Base-by-base conservation (phyloP, 2,797 vertebrate genomes). In the Melanogrammus aeglefinus region DNA sequence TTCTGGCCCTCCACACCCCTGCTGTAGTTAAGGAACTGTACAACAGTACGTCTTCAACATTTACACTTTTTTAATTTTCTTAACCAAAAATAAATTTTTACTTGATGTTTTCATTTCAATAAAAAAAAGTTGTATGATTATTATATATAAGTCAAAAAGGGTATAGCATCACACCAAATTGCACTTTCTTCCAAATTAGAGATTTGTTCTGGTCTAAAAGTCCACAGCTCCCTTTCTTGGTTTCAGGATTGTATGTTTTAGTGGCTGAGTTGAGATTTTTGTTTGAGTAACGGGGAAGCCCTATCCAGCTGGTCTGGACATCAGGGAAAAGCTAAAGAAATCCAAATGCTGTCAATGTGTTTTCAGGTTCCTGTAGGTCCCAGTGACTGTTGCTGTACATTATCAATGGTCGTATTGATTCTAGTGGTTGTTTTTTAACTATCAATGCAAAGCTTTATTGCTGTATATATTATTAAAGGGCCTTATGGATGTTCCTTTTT, bases 291-390 rank as follows among this genome's bases (percentile, higher is more conserved):
- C 35, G 29, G 29, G 77, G 79, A 63, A 33, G 69, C 63, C 0
- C 74, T 44, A 81, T 83, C 76, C 85, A 83, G 89, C 82, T 21
- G 79, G 83, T 85, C 70, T 84, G 84, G 63, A 84, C 81, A 81
- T 41, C 71, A 8, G 57, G 21, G 63, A 27, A n/a, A 6, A 12
- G 63, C n/a, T 69, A 69, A 69, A 80, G 77, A 81, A 88, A 90
- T 90, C 87, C 73, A 85, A 81, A 88, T 91, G 90, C 89, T 92
- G 88, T 85, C 29, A 75, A 29, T 57, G 79, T 69, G 51, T 76
- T 83, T 88, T 86, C 82, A 84, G 82, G 82, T 81, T 82, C 35
- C 27, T 74, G 31, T 18, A 72, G n/a, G 41, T 72, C 38, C 77
- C 39, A n/a, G 51, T 41, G 78, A 77, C 5, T 16, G 66, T 74